phyloP scores from a whole-genome alignment of 2,888 invertebrate genomes.

The Teinopalpus imperialis region DNA sequence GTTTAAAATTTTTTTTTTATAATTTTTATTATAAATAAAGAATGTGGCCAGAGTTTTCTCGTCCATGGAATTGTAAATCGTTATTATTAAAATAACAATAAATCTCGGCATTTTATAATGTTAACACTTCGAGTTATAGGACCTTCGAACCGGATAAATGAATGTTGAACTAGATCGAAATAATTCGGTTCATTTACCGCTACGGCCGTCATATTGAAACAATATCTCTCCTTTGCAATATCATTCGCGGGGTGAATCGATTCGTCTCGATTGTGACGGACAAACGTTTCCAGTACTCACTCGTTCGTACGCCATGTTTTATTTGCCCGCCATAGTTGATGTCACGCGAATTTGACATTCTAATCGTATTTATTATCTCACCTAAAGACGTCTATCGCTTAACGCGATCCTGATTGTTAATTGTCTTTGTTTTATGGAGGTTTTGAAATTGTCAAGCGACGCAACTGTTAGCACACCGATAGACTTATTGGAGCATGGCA shows the following conservation, averaged over 20 bases:
- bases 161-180: slow-evolving; percentile 65
- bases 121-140: too few relatives aligned
- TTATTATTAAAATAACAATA: too few relatives aligned
- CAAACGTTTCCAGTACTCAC: slow-evolving; percentile 56
- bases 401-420: slow-evolving; percentile 38
- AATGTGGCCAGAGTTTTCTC: too few relatives aligned
- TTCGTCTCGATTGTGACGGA: slow-evolving; percentile 60
- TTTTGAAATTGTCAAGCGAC: slow-evolving; percentile 65
- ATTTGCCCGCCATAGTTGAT: slow-evolving; percentile 35
- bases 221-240: slow-evolving; percentile 54
- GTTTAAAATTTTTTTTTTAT: too few relatives aligned
- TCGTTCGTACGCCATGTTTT: slow-evolving; percentile 50
- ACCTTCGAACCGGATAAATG: background rate
- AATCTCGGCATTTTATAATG: too few relatives aligned
- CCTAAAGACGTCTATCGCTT: slow-evolving; percentile 38
- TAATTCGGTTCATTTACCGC: slow-evolving; percentile 57
- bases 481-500: slow-evolving; percentile 74
- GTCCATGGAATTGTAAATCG: too few relatives aligned
- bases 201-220: slow-evolving; percentile 61
- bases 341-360: slow-evolving; percentile 46
- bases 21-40: too few relatives aligned
- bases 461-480: slow-evolving; percentile 62
- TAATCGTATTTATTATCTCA: slow-evolving; percentile 38
- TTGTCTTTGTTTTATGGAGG: slow-evolving; percentile 68
- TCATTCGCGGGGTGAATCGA: slow-evolving; percentile 65